These are phyloP conservation scores for Mobula hypostoma DNA, from an alignment of 2,113 vertebrate genomes.

Conservation along the genomic window DNA sequence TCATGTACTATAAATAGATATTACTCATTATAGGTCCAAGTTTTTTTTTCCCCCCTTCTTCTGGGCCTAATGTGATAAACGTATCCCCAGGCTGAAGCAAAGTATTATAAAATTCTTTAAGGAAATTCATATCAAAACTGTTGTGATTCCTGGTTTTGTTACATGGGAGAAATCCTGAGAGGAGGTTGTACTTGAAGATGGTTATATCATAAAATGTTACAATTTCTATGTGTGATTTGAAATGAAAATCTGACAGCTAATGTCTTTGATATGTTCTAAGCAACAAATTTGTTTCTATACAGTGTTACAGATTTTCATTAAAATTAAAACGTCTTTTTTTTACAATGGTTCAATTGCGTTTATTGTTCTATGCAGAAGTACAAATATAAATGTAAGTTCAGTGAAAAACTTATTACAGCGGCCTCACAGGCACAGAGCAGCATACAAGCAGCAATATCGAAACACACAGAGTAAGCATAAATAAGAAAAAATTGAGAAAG, in stretches of 20 bases:
- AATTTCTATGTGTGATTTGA: background rate
- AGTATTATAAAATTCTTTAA: background rate
- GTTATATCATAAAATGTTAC: background rate
- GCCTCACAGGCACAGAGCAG: no score
- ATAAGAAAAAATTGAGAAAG: no score
- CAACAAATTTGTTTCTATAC: background rate
- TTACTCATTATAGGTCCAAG: background rate
- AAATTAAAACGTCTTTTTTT: background rate
- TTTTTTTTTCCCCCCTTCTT: background rate
- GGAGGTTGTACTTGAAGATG: background rate
- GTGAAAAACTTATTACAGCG: no score
- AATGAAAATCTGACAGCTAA: background rate
- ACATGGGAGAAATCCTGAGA: background rate
- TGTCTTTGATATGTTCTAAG: background rate
- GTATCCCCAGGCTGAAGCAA: background rate
- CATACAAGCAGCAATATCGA: no score
- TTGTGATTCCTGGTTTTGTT: background rate
- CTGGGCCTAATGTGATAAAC: background rate
- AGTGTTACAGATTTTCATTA: background rate
- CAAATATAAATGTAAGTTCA: no score
- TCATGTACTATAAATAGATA: background rate
- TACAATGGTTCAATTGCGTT: no score
- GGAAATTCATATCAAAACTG: background rate
- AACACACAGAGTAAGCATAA: no score
- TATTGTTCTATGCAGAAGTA: no score